Conservation (phyloP, 2,113 vertebrate species). For the Spea multiplicata region DNA sequence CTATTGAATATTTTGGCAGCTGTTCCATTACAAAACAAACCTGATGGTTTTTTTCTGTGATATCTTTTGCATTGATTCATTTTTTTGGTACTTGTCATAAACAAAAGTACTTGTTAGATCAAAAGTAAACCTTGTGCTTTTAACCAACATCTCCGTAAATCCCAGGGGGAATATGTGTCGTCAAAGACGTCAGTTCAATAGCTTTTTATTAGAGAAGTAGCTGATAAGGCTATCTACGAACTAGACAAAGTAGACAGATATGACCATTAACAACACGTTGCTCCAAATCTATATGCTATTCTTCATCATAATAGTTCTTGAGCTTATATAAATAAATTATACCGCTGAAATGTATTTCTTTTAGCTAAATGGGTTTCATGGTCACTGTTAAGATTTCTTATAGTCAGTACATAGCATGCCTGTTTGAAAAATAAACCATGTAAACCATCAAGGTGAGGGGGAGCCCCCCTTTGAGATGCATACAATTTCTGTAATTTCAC, state of each 20-base stretch:
- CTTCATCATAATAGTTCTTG: no score
- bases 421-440: no score
- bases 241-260: background rate
- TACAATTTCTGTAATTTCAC: no score
- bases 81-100: slow-evolving; percentile 2
- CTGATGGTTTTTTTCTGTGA: slow-evolving; percentile 6
- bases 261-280: no score
- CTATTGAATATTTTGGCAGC: slow-evolving; percentile 24
- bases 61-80: slow-evolving; percentile 33
- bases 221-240: background rate
- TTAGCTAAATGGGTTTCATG: no score
- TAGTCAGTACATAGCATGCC: no score
- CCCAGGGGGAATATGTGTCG: background rate
- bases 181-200: slow-evolving; percentile 7
- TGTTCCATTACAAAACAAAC: slow-evolving; percentile 1
- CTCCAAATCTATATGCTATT: no score
- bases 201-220: background rate
- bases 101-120: slow-evolving; percentile 2
- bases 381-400: no score
- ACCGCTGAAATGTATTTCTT: no score
- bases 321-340: no score
- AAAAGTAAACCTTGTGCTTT: slow-evolving; percentile 28
- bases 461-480: no score
- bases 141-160: slow-evolving; percentile 15
- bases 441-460: no score